Evolutionary conservation across 2,888 invertebrate genomes (phyloP), one percentile per base, ranked within the genome.

Genomic region (Chesias legatella): DNA sequence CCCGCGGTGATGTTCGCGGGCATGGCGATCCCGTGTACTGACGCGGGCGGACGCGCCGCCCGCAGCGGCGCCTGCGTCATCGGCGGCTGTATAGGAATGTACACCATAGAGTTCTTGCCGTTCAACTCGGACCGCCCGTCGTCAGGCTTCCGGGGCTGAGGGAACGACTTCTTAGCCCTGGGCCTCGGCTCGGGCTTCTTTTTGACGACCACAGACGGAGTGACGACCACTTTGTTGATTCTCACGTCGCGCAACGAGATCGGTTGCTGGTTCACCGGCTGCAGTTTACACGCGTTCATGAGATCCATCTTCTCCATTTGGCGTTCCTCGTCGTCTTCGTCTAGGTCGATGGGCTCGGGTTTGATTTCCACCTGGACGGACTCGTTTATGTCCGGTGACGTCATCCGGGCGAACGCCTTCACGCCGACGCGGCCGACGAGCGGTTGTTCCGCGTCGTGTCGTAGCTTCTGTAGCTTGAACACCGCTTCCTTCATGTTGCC

Each of bases 11-110:
- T 27, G 20, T 20, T 24, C 10, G 28, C 28, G 0, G 42, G 32
- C 41, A 42, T 32, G 27, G 22, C 6, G 13, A 36, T 21, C 6
- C 32, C n/a, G 36, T 42, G 9, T 1, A 29, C 34, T 5, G 58
- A 27, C 13, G 56, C 33, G 1, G 46, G 34, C 1, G 73, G 51
- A 5, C 66, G 43, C 6, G 49, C 36, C 4, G 55, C 29, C 2
- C 79, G 51, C 10, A 66, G 42, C 0, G 84, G 86, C 24, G 80
- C 76, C 44, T 80, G 80, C 9, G 82, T 75, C 21, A 53, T 54
- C n/a, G 86, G 77, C 51, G 86, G 86, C 60, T 83, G 84, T 13
- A 86, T 85, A 0, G 88, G 88, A 8, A 88, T 88, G 45, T 88
- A 88, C 46, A 88, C 88, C 88, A 88, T 88, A 0, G 84, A 80